A percentile compares a stretch with the other conserved stretches of the same genome.
phyloP scores from a whole-genome alignment of 2,113 vertebrate genomes.

The Scolopax mira region DNA sequence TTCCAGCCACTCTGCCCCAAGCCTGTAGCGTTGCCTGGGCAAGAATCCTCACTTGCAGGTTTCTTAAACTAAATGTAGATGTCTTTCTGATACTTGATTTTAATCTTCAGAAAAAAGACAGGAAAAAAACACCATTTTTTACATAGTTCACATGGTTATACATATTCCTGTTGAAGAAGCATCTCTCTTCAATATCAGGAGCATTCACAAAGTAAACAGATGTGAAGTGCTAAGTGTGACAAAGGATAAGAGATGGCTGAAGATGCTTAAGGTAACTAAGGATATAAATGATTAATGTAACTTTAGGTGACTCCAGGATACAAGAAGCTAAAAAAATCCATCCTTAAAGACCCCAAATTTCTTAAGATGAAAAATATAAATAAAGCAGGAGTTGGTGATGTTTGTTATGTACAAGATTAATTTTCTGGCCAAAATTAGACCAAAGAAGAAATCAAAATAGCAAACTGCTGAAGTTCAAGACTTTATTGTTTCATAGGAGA shows the following conservation, averaged over 20 bases:
- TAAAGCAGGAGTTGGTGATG: not conserved
- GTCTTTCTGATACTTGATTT: not conserved
- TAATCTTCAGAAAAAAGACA: not conserved
- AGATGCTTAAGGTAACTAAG: not conserved
- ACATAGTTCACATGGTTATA: not conserved
- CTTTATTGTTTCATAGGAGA: not conserved
- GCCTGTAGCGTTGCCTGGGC: no score
- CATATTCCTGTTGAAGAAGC: not conserved
- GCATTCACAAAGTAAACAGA: not conserved
- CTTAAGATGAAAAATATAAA: not conserved
- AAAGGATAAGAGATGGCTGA: not conserved
- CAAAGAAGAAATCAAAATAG: not conserved
- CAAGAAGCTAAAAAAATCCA: not conserved
- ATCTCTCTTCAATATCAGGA: not conserved
- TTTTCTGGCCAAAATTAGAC: not conserved
- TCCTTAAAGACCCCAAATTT: not conserved
- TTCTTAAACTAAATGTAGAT: not conserved
- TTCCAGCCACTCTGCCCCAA: no score
- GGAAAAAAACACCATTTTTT: not conserved
- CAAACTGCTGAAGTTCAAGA: not conserved
- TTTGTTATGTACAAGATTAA: not conserved
- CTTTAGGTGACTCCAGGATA: not conserved
- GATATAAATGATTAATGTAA: not conserved
- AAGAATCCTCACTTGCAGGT: not conserved
- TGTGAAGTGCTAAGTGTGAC: not conserved